Evolutionary conservation across 2,888 invertebrate species (phyloP).

Genomic region (Caenorhabditis panamensis): DNA sequence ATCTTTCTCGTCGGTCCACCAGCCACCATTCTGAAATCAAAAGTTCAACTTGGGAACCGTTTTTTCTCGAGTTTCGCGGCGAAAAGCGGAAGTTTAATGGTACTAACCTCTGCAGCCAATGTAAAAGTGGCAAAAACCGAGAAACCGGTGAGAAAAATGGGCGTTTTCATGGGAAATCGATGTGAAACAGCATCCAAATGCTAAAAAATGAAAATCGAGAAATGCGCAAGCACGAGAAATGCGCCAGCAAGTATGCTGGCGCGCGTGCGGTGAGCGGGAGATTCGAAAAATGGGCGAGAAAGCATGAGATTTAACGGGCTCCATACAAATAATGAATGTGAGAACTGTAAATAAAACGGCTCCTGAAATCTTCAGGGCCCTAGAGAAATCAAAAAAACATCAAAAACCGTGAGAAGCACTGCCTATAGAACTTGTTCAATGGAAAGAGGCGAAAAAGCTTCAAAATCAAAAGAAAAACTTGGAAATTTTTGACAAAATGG

Average conservation of each 20-base stretch:
- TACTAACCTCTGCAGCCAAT: conserved; percentile 32
- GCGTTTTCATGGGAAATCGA: conserved; percentile 45
- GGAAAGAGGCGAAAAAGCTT: too few species aligned
- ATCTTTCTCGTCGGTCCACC: conserved; percentile 63
- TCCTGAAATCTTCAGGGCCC: too few species aligned
- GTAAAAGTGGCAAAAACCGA: conserved; percentile 31
- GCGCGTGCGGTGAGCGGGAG: neutral
- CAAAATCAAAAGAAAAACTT: too few species aligned
- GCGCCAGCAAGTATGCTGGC: conserved; percentile 15
- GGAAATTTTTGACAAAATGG: too few species aligned
- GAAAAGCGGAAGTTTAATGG: neutral
- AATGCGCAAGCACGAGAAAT: conserved; percentile 26
- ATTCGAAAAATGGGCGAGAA: conserved; percentile 4
- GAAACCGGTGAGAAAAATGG: conserved; percentile 2
- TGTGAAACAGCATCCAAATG: conserved; percentile 15
- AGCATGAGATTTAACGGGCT: too few species aligned
- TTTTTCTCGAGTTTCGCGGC: neutral
- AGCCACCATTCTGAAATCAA: conserved; percentile 50
- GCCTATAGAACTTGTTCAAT: too few species aligned
- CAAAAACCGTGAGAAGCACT: too few species aligned
- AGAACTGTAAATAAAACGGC: too few species aligned
- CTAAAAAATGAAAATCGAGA: conserved; percentile 21
- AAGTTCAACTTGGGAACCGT: too few species aligned
- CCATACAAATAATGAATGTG: too few species aligned
- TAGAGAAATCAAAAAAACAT: too few species aligned